Base-by-base conservation (phyloP, 1,140 invertebrate species). In the Hormaphis cornu region DNA sequence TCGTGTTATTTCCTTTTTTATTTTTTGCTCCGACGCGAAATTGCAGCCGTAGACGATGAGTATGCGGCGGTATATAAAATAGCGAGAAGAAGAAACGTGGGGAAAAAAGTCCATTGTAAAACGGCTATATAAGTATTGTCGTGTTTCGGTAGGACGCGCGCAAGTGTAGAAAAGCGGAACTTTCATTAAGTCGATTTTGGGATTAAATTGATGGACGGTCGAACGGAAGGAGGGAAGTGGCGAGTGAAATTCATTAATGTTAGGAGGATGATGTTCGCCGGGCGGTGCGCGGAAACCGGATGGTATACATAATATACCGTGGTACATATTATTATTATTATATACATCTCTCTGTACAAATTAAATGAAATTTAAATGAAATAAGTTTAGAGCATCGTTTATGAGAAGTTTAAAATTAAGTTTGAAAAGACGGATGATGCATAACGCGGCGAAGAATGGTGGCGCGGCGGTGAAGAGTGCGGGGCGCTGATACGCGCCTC, bases 291-390 rank as follows among this genome's bases (percentile, higher is more conserved):
- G 28, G 42, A 30, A 66, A 66, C 50, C 61, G 28, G 26, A 48
- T 22, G 37, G 26, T 46, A n/a, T 56, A 30, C 20, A 16, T 46
- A 40, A 40, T n/a, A n/a, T n/a, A n/a, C n/a, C n/a, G n/a, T n/a
- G n/a, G 7, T 22, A 18, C 3, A 10, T 52, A 26, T 52, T 14
- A 14, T 10, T 52, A 53, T 53, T 30, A 33, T 33, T 54, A 54
- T 54, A 54, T 54, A 22, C 28, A 40, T 58, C 26, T 61, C 26
- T 46, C 14, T 30, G 48, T 50, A 66, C 42, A 66, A 66, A 66
- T 66, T 66, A 66, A 66, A 66, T 66, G 61, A 66, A 66, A 66
- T 66, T 66, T 66, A 66, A 66, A 66, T 66, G 61, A 66, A 66
- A 66, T 66, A 66, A 66, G 61, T 66, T 66, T 66, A 66, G 61